Evolutionary conservation across 2,113 vertebrate species (phyloP).

Genomic region (Setophaga kirtlandii): DNA sequence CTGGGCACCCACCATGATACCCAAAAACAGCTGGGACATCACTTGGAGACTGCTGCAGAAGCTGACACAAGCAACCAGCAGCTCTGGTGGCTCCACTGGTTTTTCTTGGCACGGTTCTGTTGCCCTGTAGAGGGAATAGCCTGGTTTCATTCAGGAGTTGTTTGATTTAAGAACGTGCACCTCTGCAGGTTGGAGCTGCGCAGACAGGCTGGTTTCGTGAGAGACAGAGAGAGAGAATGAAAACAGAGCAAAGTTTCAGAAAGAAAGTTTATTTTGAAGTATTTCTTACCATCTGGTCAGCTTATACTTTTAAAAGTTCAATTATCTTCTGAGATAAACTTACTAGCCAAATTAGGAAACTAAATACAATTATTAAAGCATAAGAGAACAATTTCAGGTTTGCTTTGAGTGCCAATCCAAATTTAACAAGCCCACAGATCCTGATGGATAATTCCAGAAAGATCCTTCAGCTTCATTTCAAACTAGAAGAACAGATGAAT

Average conservation of each 20-base stretch:
- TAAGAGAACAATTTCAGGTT: constrained; percentile 47
- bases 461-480: constrained; percentile 43
- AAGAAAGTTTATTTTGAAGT: constrained; percentile 34
- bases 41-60: not conserved
- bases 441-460: constrained; percentile 5
- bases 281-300: constrained; percentile 7
- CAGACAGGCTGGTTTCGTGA: not conserved
- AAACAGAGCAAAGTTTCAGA: not conserved
- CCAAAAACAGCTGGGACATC: accelerated
- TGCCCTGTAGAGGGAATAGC: not conserved
- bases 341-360: constrained; percentile 52
- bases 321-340: constrained; percentile 56
- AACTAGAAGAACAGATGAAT: constrained; percentile 37
- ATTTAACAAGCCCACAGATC: constrained; percentile 43
- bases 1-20: accelerated
- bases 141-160: not conserved
- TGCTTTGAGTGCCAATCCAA: constrained; percentile 36
- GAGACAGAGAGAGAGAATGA: not conserved
- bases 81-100: not conserved
- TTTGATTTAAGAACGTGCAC: constrained; percentile 20
- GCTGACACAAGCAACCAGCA: not conserved
- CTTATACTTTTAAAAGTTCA: constrained; percentile 33
- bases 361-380: constrained; percentile 49
- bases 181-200: not conserved
- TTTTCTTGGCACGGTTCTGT: not conserved